A percentile compares a stretch with the other conserved stretches of the same genome.
These are phyloP conservation scores for Galago senegalensis DNA, from an alignment of 2,797 vertebrate genomes.

Conservation along the genomic window DNA sequence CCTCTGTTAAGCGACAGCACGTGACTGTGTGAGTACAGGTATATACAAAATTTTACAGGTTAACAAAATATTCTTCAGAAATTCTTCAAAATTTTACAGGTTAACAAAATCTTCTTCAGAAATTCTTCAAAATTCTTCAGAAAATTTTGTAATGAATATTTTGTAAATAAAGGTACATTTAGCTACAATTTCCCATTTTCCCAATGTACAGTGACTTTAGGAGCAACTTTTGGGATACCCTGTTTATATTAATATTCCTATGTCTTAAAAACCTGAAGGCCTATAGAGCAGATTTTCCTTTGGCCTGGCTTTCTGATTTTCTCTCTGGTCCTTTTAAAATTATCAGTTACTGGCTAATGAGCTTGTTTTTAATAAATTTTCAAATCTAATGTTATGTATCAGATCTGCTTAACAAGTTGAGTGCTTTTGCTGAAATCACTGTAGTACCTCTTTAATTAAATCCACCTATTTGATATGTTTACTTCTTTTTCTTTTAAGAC, in stretches of 20 bases:
- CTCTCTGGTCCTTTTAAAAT: conserved; percentile 49
- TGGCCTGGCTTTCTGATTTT: conserved; percentile 46
- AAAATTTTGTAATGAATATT: too few species aligned
- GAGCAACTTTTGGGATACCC: too few species aligned
- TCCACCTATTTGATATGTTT: conserved; percentile 44
- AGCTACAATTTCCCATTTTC: too few species aligned
- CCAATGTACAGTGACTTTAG: too few species aligned
- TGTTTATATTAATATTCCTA: too few species aligned
- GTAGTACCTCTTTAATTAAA: neutral
- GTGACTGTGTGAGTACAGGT: neutral
- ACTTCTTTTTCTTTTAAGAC: conserved; percentile 53
- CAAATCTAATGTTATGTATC: neutral
- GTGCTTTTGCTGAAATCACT: conserved; percentile 3
- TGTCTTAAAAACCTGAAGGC: neutral
- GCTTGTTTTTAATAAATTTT: neutral
- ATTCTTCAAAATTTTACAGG: too few species aligned
- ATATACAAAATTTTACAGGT: too few species aligned
- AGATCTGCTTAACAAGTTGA: neutral
- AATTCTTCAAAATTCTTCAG: too few species aligned
- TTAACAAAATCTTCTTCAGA: too few species aligned
- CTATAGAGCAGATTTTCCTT: conserved; percentile 31
- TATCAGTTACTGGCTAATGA: neutral
- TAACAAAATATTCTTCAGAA: too few species aligned
- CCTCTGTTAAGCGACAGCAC: neutral
- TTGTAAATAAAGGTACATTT: too few species aligned